Evolutionary conservation across 2,113 vertebrate species (phyloP).

Genomic region (Paracanthobrama guichenoti): DNA sequence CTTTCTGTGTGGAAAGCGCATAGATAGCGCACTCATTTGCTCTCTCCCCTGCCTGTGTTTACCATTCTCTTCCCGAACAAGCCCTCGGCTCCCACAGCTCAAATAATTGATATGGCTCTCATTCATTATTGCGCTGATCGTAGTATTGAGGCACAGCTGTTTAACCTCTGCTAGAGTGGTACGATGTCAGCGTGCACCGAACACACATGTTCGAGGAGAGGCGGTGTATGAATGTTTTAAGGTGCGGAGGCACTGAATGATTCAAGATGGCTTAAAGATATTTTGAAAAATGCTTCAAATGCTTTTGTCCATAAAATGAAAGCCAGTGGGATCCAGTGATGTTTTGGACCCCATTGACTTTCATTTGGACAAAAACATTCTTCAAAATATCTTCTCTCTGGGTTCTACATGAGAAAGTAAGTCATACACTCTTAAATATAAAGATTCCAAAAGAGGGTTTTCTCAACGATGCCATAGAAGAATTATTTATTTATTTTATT

Average conservation of each 20-base stretch:
- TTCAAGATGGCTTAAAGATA: constrained; percentile 1
- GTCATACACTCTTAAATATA: too few species aligned
- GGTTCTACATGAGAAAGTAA: not conserved
- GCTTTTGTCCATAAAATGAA: not conserved
- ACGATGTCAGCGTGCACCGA: constrained; percentile 2
- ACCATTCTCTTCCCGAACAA: constrained; percentile 20
- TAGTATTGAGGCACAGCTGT: constrained; percentile 42
- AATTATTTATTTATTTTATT: too few species aligned
- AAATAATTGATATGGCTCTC: constrained; percentile 52
- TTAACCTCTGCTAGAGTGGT: constrained; percentile 41
- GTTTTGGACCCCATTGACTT: not conserved
- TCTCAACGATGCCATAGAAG: too few species aligned
- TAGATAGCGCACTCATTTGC: constrained; percentile 31
- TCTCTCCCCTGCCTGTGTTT: constrained; percentile 35
- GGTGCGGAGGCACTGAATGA: not conserved
- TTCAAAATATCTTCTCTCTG: not conserved
- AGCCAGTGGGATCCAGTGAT: not conserved
- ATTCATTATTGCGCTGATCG: constrained; percentile 49
- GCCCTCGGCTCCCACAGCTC: constrained; percentile 41
- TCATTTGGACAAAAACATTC: not conserved
- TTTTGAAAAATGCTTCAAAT: not conserved
- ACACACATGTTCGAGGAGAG: constrained; percentile 8
- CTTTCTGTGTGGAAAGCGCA: constrained; percentile 57
- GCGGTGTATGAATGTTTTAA: constrained; percentile 46
- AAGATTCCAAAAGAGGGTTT: too few species aligned